These are phyloP conservation scores for Anguilla marmorata DNA, from an alignment of 2,797 vertebrate species.

Conservation along the genomic window DNA sequence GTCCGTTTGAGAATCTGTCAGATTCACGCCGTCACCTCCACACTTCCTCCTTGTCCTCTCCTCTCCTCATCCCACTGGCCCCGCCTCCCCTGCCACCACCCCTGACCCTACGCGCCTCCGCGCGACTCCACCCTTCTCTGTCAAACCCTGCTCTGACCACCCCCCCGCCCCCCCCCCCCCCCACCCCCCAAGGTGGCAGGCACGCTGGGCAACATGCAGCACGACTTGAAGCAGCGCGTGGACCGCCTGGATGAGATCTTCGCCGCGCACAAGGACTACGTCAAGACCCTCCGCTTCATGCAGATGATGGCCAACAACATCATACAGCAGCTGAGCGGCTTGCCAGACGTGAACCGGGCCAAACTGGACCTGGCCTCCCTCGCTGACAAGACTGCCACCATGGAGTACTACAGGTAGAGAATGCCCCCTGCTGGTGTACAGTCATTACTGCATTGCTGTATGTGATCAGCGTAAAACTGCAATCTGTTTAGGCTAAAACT, in stretches of 20 bases:
- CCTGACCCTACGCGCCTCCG: not conserved
- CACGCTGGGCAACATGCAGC: conserved; percentile 79
- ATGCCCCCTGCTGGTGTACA: not conserved
- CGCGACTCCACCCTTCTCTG: not conserved
- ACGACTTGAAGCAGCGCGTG: conserved; percentile 81
- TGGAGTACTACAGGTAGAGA: conserved; percentile 89
- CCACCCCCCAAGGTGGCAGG: conserved; percentile 70
- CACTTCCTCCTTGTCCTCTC: not conserved
- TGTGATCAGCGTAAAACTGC: not conserved
- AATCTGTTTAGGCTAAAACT: not conserved
- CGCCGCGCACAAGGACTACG: conserved; percentile 79
- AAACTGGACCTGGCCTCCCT: conserved; percentile 74
- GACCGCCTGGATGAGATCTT: conserved; percentile 86
- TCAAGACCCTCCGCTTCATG: conserved; percentile 85
- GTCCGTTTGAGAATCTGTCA: not conserved
- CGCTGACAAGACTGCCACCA: conserved; percentile 63
- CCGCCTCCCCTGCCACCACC: not conserved
- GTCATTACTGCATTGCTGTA: not conserved
- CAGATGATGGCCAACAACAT: conserved; percentile 84
- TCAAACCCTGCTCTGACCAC: not conserved
- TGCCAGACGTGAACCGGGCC: conserved; percentile 77
- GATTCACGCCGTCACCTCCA: not conserved
- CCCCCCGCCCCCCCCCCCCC: not conserved
- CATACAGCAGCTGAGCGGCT: conserved; percentile 79
- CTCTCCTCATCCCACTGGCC: too few relatives aligned